phyloP scores from a whole-genome alignment of 2,113 vertebrate genomes.

The Callipepla squamata region DNA sequence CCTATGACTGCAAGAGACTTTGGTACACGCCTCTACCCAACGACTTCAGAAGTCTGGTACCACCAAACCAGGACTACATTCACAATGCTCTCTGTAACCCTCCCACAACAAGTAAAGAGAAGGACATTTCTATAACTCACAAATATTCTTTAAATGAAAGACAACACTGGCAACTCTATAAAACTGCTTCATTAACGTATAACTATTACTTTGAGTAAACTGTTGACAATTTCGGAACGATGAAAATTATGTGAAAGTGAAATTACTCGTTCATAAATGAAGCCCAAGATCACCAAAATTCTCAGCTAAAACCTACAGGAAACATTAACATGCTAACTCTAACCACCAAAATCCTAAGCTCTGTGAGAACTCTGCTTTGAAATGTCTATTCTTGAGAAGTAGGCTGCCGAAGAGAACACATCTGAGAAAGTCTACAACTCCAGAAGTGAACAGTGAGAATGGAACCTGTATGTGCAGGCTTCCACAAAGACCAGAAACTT shows the following conservation, averaged over 20 bases:
- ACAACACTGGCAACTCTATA: neutral
- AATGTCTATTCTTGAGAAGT: neutral
- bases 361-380: neutral
- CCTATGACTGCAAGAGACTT: neutral
- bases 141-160: neutral
- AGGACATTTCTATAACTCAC: neutral
- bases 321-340: neutral
- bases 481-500: neutral
- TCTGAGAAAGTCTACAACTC: neutral
- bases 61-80: neutral
- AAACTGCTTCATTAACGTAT: neutral
- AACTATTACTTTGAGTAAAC: neutral
- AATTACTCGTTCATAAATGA: neutral
- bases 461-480: neutral
- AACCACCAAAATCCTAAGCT: neutral
- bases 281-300: neutral
- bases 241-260: neutral
- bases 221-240: neutral
- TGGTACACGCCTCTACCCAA: neutral
- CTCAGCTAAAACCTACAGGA: neutral
- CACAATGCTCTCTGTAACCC: neutral
- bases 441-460: neutral
- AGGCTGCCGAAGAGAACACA: fast-evolving
- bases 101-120: neutral
- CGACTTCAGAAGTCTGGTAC: neutral